Evolutionary conservation across 2,888 invertebrate genomes (phyloP).

Genomic region (Morpho helenor): DNA sequence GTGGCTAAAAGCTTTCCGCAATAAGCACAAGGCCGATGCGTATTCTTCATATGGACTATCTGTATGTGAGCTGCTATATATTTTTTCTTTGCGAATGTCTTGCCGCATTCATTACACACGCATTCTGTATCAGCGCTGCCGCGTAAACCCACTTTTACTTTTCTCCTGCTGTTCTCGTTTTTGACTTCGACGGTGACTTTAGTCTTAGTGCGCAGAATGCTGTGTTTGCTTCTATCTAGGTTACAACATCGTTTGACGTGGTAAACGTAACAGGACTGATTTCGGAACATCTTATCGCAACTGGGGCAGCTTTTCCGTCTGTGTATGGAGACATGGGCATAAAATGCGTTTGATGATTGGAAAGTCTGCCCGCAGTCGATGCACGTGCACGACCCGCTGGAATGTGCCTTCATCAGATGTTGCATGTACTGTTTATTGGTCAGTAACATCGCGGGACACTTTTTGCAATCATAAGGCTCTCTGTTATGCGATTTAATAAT

Average conservation of each 20-base stretch:
- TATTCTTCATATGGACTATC: conserved; percentile 60
- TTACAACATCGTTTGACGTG: conserved; percentile 58
- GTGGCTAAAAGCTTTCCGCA: conserved; percentile 60
- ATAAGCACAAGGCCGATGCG: conserved; percentile 55
- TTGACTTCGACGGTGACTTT: conserved; percentile 38
- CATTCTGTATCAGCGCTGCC: conserved; percentile 52
- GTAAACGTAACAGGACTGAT: conserved; percentile 54
- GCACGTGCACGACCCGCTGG: conserved; percentile 45
- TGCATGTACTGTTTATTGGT: conserved; percentile 34
- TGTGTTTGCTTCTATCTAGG: conserved; percentile 38
- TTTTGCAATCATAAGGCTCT: conserved; percentile 48
- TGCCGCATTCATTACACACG: conserved; percentile 62
- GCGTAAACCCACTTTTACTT: conserved; percentile 49
- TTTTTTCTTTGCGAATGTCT: conserved; percentile 57
- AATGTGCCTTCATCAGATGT: conserved; percentile 46
- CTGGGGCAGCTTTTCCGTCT: conserved; percentile 48
- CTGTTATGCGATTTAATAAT: conserved; percentile 38
- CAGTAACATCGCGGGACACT: conserved; percentile 50
- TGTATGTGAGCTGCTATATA: conserved; percentile 63
- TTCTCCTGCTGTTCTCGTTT: conserved; percentile 40
- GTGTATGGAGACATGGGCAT: conserved; percentile 54
- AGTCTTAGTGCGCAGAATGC: neutral
- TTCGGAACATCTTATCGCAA: conserved; percentile 54
- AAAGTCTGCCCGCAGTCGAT: conserved; percentile 61
- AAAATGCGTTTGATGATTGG: conserved; percentile 41